Evolutionary conservation across 92 coral and sea anemone genomes (phyloP), one percentile per base, ranked within the genome.

Genomic region (Epizoanthus stellaris): DNA sequence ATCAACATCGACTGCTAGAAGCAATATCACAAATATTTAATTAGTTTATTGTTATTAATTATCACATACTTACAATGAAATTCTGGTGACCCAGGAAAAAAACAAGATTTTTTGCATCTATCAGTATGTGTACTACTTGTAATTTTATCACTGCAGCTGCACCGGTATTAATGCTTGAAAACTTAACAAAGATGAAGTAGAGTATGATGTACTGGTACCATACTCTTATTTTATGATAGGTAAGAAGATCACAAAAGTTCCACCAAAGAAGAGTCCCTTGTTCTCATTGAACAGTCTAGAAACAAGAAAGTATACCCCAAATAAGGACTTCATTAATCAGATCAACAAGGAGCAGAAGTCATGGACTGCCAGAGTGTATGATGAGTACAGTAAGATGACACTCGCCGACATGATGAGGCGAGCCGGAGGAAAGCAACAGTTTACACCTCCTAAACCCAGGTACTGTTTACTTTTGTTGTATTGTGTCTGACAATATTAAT

Each of bases 351-450:
- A 39, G 25, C 95, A 92, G 73, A 87, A 68, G 2, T 67, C 89
- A 0, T 92, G 95, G 95, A 82, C 82, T 76, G 91, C 93, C 70
- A 85, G 47, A 21, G 77, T 87, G 6, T 92, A 92, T 89, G 90
- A 80, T 14, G 85, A 89, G 20, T 92, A 92, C 47, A 85, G 71
- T 43, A 68, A 82, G 69, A 86, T 89, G 88, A 87, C 89, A 30
- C 20, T 92, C 81, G 88, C 91, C 40, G 91, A 92, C 71, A 38
- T 92, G 56, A 89, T 89, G 85, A 36, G 40, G 39, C 90, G 87
- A 45, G 90, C 95, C 15, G 95, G 95, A 20, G 89, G 93, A 36
- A 87, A 76, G 34, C 85, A 73, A 73, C 76, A 70, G 23, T 80
- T 92, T 39, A 70, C 68, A 5, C 85, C 72, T 73, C 95, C 95